Evolutionary conservation across 2,888 invertebrate species (phyloP).

Genomic region (Lasioglossum zephyrum): DNA sequence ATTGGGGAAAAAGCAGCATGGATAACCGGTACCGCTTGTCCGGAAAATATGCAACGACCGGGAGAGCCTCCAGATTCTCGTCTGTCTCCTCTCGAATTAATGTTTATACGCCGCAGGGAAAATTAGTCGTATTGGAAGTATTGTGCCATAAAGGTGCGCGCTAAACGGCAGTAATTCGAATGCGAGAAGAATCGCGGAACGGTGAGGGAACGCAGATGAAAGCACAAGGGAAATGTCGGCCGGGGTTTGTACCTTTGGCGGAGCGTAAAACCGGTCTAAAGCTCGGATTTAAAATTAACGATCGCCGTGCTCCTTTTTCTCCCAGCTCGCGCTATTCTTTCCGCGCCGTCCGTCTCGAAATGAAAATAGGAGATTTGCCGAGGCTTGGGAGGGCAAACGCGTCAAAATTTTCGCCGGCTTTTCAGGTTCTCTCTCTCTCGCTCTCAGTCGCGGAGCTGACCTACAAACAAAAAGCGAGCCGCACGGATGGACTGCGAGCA

Average conservation of each 20-base stretch:
- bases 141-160: not conserved
- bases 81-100: not conserved
- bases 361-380: slow-evolving; percentile 8
- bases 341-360: not conserved
- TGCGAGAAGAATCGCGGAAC: not conserved
- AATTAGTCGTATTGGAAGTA: not conserved
- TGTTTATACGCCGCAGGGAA: not conserved
- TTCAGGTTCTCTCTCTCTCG: not conserved
- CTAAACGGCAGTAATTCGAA: not conserved
- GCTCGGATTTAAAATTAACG: slow-evolving; percentile 48
- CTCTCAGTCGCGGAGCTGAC: not conserved
- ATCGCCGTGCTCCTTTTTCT: not conserved
- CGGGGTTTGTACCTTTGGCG: slow-evolving; percentile 23
- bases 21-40: not conserved
- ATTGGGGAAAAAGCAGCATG: not conserved
- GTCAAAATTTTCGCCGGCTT: slow-evolving; percentile 37
- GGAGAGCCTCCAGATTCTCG: not conserved
- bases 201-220: slow-evolving; percentile 22
- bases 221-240: not conserved
- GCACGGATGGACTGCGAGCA: slow-evolving; percentile 23
- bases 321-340: not conserved
- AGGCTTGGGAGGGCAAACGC: not conserved
- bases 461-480: slow-evolving; percentile 46
- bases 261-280: slow-evolving; percentile 19
- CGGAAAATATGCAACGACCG: not conserved